Percentiles rank a stretch among this genome's conserved stretches.
phyloP scores from a whole-genome alignment of 2,888 invertebrate genomes.

The Lithosia quadra region DNA sequence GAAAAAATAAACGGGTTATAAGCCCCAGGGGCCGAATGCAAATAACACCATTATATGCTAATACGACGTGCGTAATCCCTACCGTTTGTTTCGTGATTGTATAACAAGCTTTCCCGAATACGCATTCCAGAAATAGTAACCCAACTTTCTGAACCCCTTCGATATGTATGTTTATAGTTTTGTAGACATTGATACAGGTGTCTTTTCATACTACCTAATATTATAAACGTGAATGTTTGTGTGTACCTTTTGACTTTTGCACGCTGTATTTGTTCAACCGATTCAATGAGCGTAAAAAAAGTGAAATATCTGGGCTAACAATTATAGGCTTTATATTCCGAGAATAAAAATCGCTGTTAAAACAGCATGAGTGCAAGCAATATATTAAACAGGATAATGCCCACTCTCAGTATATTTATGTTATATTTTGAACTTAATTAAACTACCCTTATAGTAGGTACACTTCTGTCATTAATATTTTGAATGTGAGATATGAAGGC shows the following conservation, averaged over 20 bases:
- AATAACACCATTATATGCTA: slow-evolving; percentile 85
- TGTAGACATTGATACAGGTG: slow-evolving; percentile 12
- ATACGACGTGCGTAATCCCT: slow-evolving; percentile 80
- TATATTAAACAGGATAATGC: too few relatives aligned
- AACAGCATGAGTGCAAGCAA: too few relatives aligned
- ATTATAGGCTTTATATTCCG: too few relatives aligned
- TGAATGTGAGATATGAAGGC: slow-evolving; percentile 22
- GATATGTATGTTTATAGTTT: slow-evolving; percentile 37
- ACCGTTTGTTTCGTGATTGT: slow-evolving; percentile 70
- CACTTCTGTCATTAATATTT: not conserved
- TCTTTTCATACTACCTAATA: not conserved
- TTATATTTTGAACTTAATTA: not conserved
- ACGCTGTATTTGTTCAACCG: not conserved
- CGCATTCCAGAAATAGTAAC: slow-evolving; percentile 67
- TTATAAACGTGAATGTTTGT: not conserved
- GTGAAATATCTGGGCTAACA: not conserved
- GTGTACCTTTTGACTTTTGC: not conserved
- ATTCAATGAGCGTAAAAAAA: not conserved
- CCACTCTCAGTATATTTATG: not conserved
- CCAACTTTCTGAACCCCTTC: slow-evolving; percentile 57
- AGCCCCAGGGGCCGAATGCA: slow-evolving; percentile 76
- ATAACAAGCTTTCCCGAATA: slow-evolving; percentile 65
- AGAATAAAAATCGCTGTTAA: too few relatives aligned
- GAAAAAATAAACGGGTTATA: slow-evolving; percentile 80
- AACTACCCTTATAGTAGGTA: not conserved